Base-by-base conservation (phyloP, 2,888 invertebrate genomes). In the Hemicrepidius hirtus region DNA sequence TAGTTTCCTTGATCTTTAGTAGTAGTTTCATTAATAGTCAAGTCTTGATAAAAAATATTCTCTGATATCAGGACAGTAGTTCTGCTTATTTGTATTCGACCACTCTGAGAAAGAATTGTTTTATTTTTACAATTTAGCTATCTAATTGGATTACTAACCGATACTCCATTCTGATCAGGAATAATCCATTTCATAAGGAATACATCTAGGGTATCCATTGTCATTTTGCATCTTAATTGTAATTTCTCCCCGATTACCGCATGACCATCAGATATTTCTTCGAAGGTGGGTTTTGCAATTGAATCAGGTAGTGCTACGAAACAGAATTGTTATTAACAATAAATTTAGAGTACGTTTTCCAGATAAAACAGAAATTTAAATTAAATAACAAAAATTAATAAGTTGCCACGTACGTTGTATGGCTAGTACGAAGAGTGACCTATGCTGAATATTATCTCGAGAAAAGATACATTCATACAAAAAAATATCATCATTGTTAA, bases 181-280 rank as follows among this genome's bases (percentile, higher is more conserved):
- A 81, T 77, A 10, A 55, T 78, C 87, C 86, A 87, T 7, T 79
- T 67, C 59, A 87, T 81, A 0, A 68, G 65, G 16, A 86, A 80
- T n/a, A 24, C 2, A 3, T 24, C 5, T 21, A 76, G 74, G 6
- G 77, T 71, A 40, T 80, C 80, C 28, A 75, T 59, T 41, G 80
- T 76, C 13, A 87, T 77, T 13, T 74, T 79, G 74, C 87, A 87
- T 59, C 79, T 80, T 18, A 87, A 75, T 3, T 64, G 71, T 18
- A 86, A 76, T 24, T 76, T 75, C 64, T 82, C 80, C 0, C 85
- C 86, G 53, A 85, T 78, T 35, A 83, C 79, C 24, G 85, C 82
- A 71, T 85, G 85, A 18, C 84, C 83, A 68, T 79, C 79, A 49
- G 78, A 70, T 66, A 71, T 41, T 21, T 73, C 71, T 32, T 75